These are phyloP conservation scores for Urocyon cinereoargenteus DNA, from an alignment of 2,797 vertebrate genomes.

Conservation along the genomic window DNA sequence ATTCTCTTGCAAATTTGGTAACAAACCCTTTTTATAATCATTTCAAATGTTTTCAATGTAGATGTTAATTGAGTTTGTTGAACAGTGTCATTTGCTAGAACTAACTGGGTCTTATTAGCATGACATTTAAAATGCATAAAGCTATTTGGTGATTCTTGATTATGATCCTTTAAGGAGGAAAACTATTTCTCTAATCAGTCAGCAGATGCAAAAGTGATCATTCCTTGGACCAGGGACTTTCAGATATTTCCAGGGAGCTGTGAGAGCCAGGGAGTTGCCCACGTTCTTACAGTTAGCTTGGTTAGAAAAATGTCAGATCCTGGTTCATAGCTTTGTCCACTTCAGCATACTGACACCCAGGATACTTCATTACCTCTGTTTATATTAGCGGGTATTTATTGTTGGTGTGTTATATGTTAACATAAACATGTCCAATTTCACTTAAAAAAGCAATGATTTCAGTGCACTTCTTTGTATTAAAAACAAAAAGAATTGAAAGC, in stretches of 20 bases:
- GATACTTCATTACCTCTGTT: neutral
- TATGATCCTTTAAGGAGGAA: conserved; percentile 1
- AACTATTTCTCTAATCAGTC: neutral
- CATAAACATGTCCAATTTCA: neutral
- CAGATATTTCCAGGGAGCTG: neutral
- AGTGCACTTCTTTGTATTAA: neutral
- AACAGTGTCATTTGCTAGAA: conserved; percentile 19
- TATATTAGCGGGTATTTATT: neutral
- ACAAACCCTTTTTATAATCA: conserved; percentile 22
- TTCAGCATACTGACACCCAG: neutral
- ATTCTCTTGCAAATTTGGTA: conserved; percentile 4
- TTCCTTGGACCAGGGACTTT: neutral
- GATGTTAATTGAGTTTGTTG: conserved; percentile 39
- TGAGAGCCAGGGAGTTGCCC: neutral
- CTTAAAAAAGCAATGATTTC: neutral
- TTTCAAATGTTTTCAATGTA: conserved; percentile 53
- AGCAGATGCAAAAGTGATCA: neutral
- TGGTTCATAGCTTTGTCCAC: neutral
- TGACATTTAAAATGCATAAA: conserved; percentile 29
- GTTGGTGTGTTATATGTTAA: neutral
- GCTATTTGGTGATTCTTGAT: neutral
- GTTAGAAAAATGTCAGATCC: neutral
- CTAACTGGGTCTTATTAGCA: conserved; percentile 1
- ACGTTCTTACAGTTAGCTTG: neutral
- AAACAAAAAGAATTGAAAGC: neutral